Evolutionary conservation across 2,888 invertebrate genomes (phyloP), one percentile per base, ranked within the genome.

Genomic region (Tenthredo mesomela): DNA sequence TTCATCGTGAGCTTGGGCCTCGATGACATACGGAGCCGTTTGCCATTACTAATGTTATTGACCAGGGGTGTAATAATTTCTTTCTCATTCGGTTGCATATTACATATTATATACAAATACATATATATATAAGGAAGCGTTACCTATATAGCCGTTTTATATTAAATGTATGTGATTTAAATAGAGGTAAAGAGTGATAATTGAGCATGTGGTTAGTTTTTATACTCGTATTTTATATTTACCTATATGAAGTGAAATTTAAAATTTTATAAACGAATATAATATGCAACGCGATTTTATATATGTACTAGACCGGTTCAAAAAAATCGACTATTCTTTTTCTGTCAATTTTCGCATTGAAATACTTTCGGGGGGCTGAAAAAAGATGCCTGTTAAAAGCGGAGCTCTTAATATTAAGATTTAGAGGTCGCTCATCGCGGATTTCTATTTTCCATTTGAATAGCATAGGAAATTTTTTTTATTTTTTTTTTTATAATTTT

Each of bases 21-120:
- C 90, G 89, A 91, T 91, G 91, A 91, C 90, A 88, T 89, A 91
- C 91, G 88, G 89, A 90, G 90, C 89, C 88, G 91, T 89, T 90
- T 87, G 89, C 88, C 88, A 88, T 92, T 92, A 91, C 92, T 89
- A 90, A 91, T 91, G 91, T 91, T 89, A 92, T 92, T 91, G 92
- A 90, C 61, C 88, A 89, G 88, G 88, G 89, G 88, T 89, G 90
- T 91, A 88, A 90, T 92, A 91, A 91, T 87, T 90, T 40, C 5
- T 77, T 77, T 54, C 61, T 80, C 58, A 73, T 47, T 10, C 25
- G 86, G 61, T 29, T 43, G 61, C 5, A 54, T 15, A 73, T 29
- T 65, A 12, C 50, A 10, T 70, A 37, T n/a, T 54, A 21, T 29
- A 50, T 33, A 84, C n/a, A n/a, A n/a, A n/a, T n/a, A n/a, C n/a